Evolutionary conservation across 2,888 invertebrate species (phyloP).

Genomic region (Petrophora chlorosata): DNA sequence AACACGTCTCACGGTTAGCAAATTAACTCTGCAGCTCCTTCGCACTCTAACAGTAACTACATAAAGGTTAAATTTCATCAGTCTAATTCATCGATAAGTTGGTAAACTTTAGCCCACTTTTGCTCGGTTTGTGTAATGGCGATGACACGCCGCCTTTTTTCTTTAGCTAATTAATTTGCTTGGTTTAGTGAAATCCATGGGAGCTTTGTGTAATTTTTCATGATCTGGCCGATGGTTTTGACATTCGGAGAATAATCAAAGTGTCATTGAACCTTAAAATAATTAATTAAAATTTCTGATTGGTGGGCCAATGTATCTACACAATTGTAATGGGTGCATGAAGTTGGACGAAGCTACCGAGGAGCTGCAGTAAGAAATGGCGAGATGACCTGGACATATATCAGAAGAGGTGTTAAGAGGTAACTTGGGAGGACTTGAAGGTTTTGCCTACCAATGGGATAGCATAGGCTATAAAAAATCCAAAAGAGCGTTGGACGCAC

Average conservation of each 20-base stretch:
- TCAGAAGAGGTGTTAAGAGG: no score
- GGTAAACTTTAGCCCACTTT: conserved; percentile 58
- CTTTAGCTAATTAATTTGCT: conserved; percentile 66
- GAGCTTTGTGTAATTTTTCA: conserved; percentile 29
- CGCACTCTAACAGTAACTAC: background rate
- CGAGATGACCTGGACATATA: no score
- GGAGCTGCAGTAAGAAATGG: no score
- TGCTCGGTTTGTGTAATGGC: conserved; percentile 43
- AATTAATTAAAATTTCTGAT: no score
- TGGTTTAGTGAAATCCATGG: conserved; percentile 65
- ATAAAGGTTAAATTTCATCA: conserved; percentile 15
- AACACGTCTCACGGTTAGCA: conserved; percentile 52
- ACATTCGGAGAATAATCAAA: background rate
- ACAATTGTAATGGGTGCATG: no score
- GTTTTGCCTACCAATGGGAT: no score
- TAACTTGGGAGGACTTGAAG: no score
- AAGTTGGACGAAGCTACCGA: no score
- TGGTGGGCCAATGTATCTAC: no score
- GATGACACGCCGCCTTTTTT: conserved; percentile 65
- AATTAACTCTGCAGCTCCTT: conserved; percentile 17
- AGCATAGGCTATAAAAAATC: no score
- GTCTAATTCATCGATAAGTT: conserved; percentile 26
- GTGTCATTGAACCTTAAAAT: no score
- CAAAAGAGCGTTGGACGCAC: no score
- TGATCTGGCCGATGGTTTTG: conserved; percentile 16